Evolutionary conservation across 2,113 vertebrate species (phyloP), one percentile per base, ranked within the genome.

Genomic region (Sinocyclocheilus maitianheensis): DNA sequence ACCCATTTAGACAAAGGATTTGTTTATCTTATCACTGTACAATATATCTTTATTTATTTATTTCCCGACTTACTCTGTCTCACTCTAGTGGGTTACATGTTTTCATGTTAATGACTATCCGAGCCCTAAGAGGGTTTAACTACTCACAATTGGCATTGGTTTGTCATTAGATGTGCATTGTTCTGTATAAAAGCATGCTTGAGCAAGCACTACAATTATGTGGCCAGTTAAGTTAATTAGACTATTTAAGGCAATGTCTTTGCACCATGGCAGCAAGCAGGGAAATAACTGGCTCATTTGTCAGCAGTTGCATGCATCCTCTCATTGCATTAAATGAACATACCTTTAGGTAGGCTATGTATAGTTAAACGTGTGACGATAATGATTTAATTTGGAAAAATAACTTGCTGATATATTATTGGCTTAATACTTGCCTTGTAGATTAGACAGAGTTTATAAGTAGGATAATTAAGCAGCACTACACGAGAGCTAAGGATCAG

Each of bases 121-220:
- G 78, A 86, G 91, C 88, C 90, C 85, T 91, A 86, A 92, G 88
- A 91, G 87, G 89, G 90, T 88, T 93, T 93, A 93, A 90, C 93
- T 90, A 89, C 91, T 91, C 92, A 89, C 88, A 90, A 91, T 91
- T 93, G 91, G 90, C 91, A 90, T 84, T 88, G 85, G 90, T 92
- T 94, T 91, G 92, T 90, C 92, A 94, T 94, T 92, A 94, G 92
- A 91, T 92, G 92, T 65, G 89, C 91, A 91, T 93, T 92, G 86
- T 88, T 92, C 87, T 93, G 85, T 88, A 89, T 91, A 92, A 82
- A 91, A 84, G 84, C 89, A 93, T 88, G 91, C 92, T 92, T 91
- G 85, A 90, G 90, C 89, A 89, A 90, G 90, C 90, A 91, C 90
- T 91, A 92, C 93, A 92, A 93, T 94, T 94, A 93, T 88, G 90